Evolutionary conservation across 1,140 invertebrate genomes (phyloP).

Genomic region (Cotesia typhae): DNA sequence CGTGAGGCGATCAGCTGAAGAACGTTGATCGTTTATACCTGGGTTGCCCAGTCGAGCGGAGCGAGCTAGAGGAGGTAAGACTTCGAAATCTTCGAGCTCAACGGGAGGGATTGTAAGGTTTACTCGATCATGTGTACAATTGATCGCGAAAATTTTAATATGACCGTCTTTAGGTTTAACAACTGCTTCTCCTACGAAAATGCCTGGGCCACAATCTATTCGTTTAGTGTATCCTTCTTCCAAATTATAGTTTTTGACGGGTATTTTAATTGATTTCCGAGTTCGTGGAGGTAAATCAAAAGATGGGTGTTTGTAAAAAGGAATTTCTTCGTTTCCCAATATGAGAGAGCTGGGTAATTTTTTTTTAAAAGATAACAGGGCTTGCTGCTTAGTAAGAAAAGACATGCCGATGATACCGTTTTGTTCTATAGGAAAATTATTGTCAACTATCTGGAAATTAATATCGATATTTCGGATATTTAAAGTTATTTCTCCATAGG

Average conservation of each 20-base stretch:
- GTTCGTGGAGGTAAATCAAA: conserved; percentile 11
- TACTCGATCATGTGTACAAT: neutral
- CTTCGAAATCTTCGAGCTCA: neutral
- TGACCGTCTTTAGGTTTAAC: neutral
- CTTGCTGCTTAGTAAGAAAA: conserved; percentile 26
- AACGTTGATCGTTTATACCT: neutral
- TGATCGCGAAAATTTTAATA: neutral
- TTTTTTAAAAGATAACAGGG: too few relatives aligned
- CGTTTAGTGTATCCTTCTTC: conserved; percentile 23
- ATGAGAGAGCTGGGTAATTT: too few relatives aligned
- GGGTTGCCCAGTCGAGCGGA: neutral
- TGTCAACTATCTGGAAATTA: conserved; percentile 28
- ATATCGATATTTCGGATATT: conserved; percentile 6
- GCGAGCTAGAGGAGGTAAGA: neutral
- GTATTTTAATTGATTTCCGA: conserved; percentile 26
- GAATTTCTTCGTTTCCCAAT: too few relatives aligned
- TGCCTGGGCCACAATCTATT: neutral
- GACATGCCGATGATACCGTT: conserved; percentile 32
- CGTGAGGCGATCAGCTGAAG: conserved; percentile 1
- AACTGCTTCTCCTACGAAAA: neutral
- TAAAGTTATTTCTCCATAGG: conserved; percentile 20
- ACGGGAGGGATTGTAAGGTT: neutral
- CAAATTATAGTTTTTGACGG: conserved; percentile 13
- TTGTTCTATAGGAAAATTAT: conserved; percentile 29
- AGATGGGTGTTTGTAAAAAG: too few relatives aligned